These are phyloP conservation scores for Lathronympha strigana DNA, from an alignment of 2,888 invertebrate species.

Conservation along the genomic window DNA sequence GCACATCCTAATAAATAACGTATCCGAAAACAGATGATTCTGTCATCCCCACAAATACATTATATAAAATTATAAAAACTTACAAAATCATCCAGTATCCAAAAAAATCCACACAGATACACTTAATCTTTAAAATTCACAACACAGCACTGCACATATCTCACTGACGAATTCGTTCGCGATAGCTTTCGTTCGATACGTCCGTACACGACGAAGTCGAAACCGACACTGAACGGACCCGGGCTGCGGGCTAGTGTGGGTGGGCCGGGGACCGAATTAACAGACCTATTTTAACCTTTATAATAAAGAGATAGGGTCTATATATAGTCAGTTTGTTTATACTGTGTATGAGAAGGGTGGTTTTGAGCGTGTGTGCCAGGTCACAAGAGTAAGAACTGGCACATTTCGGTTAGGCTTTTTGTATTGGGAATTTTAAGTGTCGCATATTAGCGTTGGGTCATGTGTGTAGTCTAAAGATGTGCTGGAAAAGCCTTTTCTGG, in stretches of 20 bases:
- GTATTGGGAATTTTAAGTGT: conserved; percentile 24
- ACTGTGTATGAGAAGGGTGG: conserved; percentile 51
- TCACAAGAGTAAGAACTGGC: conserved; percentile 63
- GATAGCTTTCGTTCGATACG: conserved; percentile 40
- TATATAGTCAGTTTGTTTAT: background rate
- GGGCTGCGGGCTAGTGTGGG: conserved; percentile 48
- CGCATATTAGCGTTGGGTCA: conserved; percentile 9
- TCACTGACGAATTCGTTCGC: conserved; percentile 36
- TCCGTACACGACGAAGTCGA: conserved; percentile 51
- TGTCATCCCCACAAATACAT: conserved; percentile 7
- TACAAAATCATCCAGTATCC: conserved; percentile 18
- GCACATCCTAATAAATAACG: conserved; percentile 3
- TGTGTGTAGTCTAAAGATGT: background rate
- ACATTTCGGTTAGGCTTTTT: conserved; percentile 54
- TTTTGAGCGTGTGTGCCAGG: conserved; percentile 61
- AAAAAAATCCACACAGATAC: conserved; percentile 11
- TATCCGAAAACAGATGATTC: background rate
- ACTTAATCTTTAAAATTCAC: conserved; percentile 11
- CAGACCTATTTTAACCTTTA: background rate
- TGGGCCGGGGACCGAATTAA: conserved; percentile 8
- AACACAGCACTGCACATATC: conserved; percentile 26
- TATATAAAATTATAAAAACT: conserved; percentile 3
- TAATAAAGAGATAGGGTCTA: background rate
- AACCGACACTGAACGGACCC: conserved; percentile 48
- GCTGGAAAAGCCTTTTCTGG: background rate